phyloP scores from a whole-genome alignment of 2,888 invertebrate species.

The Watsonalla binaria region DNA sequence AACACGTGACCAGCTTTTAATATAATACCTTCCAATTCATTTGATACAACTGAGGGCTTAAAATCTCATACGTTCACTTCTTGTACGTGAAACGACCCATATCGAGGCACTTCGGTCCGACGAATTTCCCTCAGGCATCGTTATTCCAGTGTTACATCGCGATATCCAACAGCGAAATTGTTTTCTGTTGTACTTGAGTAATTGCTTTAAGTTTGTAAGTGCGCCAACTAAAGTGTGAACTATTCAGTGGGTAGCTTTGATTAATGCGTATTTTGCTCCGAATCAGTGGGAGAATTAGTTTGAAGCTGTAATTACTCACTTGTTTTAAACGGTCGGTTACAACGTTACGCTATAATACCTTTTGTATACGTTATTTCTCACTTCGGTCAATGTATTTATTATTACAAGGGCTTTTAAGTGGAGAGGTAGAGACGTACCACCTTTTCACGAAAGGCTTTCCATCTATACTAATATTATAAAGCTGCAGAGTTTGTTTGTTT shows the following conservation, averaged over 20 bases:
- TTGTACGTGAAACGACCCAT: slow-evolving; percentile 7
- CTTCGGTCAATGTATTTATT: no score
- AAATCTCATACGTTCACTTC: background rate
- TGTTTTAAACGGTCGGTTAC: no score
- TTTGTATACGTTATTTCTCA: no score
- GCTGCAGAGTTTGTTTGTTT: no score
- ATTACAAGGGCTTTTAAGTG: no score
- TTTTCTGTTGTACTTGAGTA: slow-evolving; percentile 17
- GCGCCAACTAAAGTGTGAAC: background rate
- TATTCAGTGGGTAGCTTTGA: background rate
- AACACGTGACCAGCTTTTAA: slow-evolving; percentile 5
- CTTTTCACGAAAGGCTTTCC: no score
- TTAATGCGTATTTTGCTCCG: background rate
- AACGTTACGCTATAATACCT: no score
- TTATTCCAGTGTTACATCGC: slow-evolving; percentile 18
- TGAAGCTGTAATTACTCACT: background rate
- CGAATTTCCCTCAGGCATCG: slow-evolving; percentile 36
- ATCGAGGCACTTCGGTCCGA: slow-evolving; percentile 10
- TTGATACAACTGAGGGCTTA: slow-evolving; percentile 2
- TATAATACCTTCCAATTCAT: slow-evolving; percentile 21
- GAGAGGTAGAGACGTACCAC: no score
- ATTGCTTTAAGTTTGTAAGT: slow-evolving; percentile 10
- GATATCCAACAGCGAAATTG: slow-evolving; percentile 18
- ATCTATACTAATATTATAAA: no score
- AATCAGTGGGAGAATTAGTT: background rate